A percentile compares a stretch with the other conserved stretches of the same genome.
phyloP scores from a whole-genome alignment of 2,888 invertebrate species.

The Alentia gelatinosa region DNA sequence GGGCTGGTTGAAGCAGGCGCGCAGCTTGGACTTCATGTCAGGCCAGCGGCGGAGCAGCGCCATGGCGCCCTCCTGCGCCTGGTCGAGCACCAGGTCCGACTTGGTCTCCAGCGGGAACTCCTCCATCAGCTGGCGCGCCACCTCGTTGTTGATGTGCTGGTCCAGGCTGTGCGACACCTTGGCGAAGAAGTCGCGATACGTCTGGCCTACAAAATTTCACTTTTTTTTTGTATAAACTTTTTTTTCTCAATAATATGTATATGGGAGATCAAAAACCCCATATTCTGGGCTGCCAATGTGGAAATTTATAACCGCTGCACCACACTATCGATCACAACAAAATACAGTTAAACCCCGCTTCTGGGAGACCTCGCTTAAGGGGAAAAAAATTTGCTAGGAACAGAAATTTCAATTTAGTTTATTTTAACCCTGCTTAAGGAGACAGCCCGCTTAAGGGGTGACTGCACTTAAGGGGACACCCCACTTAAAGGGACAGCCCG shows the following conservation, averaged over 20 bases:
- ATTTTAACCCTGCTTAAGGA: too few relatives aligned
- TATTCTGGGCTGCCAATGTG: too few relatives aligned
- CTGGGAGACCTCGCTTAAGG: too few relatives aligned
- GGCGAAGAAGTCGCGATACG: conserved; percentile 72
- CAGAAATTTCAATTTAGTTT: too few relatives aligned
- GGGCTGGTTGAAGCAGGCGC: conserved; percentile 78
- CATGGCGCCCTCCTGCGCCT: conserved; percentile 75
- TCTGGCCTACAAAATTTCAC: conserved; percentile 73
- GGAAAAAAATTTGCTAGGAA: too few relatives aligned
- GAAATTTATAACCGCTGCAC: too few relatives aligned
- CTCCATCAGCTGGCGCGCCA: conserved; percentile 76
- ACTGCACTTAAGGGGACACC: too few relatives aligned
- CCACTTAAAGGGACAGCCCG: too few relatives aligned
- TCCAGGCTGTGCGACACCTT: conserved; percentile 76
- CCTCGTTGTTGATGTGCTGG: conserved; percentile 78
- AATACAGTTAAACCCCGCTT: too few relatives aligned
- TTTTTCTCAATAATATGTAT: neutral
- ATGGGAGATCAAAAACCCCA: neutral
- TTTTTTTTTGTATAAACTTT: neutral
- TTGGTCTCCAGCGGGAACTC: conserved; percentile 75
- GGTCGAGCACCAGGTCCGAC: conserved; percentile 77
- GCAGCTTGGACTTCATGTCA: conserved; percentile 78
- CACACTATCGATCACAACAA: too few relatives aligned
- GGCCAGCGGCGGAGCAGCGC: conserved; percentile 79
- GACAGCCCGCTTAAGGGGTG: too few relatives aligned